Base-by-base conservation (phyloP, 1,140 invertebrate genomes). In the Epicauta chinensis region DNA sequence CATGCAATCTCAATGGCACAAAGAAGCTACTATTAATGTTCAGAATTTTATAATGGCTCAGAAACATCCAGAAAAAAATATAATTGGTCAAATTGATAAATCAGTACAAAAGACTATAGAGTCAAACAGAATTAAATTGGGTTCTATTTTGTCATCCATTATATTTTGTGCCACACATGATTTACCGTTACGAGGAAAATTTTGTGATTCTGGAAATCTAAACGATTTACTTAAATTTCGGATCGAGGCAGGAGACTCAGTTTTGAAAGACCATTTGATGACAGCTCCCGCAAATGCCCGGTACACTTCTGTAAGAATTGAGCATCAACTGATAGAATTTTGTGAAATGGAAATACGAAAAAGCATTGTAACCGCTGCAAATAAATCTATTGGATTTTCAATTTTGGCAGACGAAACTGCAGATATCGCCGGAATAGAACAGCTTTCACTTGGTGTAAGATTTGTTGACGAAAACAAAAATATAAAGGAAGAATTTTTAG, bases 351-450 rank as follows among this genome's bases (percentile, higher is more conserved):
- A 55, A 45, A 55, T 55, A 29, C 39, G 16, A 17, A 14, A 51
- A 5, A 38, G 16, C 12, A 34, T 55, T 16, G 30, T 42, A 15
- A 16, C 36, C 16, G 37, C 12, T 10, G 42, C 39, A 37, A 53
- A 57, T 45, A 17, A 34, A 10, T 13, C 39, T 3, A n/a, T 16
- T n/a, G 11, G 16, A 10, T 51, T 55, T 31, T 43, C 53, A 13
- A 38, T 57, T 9, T 16, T 57, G 35, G 55, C 51, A 12, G 53
- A 55, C 16, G 53, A 55, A 51, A 51, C 46, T 13, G 45, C 44
- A 41, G 55, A 58, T 30, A 37, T 51, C 3, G 16, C 52, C 23
- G 48, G 48, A 2, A 47, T 41, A 37, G 46, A 58, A 48, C 42
- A 55, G 38, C 23, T 51, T 3, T 55, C 52, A 9, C 46, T 55